Percentiles rank a stretch among this genome's conserved stretches.
Conservation (phyloP, 2,797 vertebrate species). For the Xenops minutus region DNA sequence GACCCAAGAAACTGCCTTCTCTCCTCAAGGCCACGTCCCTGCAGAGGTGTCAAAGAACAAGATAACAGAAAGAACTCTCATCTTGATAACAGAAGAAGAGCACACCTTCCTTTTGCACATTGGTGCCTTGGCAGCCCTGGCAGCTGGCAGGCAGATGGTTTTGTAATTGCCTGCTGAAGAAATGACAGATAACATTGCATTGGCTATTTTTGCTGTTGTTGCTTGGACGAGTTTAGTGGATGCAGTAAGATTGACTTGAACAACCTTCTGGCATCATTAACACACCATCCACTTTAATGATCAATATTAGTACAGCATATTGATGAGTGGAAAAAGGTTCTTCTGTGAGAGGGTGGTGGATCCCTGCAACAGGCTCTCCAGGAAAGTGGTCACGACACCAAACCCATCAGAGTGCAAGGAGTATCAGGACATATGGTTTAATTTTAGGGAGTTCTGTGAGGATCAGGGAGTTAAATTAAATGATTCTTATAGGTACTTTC, state of each 20-base stretch:
- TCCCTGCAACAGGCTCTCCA: background rate
- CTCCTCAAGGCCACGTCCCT: background rate
- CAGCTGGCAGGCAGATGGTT: background rate
- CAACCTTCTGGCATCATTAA: background rate
- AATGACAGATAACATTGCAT: background rate
- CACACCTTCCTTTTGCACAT: background rate
- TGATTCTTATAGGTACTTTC: background rate
- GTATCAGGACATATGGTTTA: background rate
- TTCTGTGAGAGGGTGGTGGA: rapidly evolving
- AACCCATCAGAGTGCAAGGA: background rate
- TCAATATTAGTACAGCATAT: background rate
- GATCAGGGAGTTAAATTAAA: background rate
- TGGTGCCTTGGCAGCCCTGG: background rate
- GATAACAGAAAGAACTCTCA: background rate
- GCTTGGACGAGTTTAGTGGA: background rate
- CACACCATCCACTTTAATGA: background rate
- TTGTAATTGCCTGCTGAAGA: background rate
- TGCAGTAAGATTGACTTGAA: background rate
- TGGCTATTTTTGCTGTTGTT: background rate
- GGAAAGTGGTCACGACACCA: background rate
- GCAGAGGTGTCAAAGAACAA: background rate
- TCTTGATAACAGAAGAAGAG: background rate
- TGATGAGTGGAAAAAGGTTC: background rate
- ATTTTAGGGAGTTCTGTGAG: background rate
- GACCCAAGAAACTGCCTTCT: background rate